Evolutionary conservation across 2,113 vertebrate genomes (phyloP), one percentile per base, ranked within the genome.

Genomic region (Castor canadensis): DNA sequence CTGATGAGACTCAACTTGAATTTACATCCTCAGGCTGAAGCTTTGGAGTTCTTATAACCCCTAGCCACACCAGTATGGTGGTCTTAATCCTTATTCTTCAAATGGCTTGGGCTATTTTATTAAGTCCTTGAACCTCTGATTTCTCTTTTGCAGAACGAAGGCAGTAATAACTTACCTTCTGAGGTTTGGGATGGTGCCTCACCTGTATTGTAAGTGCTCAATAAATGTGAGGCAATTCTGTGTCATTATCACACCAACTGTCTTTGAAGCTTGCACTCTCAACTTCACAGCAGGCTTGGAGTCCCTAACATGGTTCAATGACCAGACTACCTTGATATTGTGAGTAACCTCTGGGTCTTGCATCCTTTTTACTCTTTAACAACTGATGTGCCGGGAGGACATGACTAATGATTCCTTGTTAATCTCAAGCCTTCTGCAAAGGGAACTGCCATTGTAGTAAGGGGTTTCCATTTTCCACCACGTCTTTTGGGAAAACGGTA

Each of bases 391-490:
- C 30, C 56, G 69, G 62, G 49, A 87, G 47, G 73, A 96, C 87
- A 75, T 16, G 32, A 32, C 28, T 95, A 64, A 73, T 87, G 80
- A 66, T 84, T 83, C 24, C 75, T 94, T 67, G 30, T 83, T 92
- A 64, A 87, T 93, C 58, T 87, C 16, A 28, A 77, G 69, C 60
- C 12, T 16, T 60, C 75, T 89, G 49, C 45, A 92, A 95, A 87
- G 56, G 35, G 45, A 80, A 52, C 52, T 92, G 81, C 64, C 71
- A 24, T 47, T 4, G 24, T 35, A 81, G 66, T 40, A 1, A 17
- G 45, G 60, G 24, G 88, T 95, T 97, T 95, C 66, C 73, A 82
- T 94, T 92, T 97, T 92, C 85, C 92, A 43, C n/a, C 43, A 58
- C 35, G 73, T 89, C 56, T 86, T 96, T 75, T 95, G 94, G 47